phyloP scores from a whole-genome alignment of 2,797 vertebrate species.

The Hozukius guyotensis region DNA sequence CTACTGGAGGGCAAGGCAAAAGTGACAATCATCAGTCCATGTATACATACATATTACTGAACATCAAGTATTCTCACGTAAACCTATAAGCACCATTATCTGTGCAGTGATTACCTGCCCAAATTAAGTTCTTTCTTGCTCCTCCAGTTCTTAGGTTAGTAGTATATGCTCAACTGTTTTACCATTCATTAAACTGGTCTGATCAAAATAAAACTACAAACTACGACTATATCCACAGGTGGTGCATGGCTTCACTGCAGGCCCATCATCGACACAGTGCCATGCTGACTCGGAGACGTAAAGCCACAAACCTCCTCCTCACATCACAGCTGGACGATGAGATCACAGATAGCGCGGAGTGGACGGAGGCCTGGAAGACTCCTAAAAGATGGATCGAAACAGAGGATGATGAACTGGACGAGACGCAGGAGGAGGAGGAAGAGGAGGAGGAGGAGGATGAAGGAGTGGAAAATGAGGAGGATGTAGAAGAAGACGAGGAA shows the following conservation, averaged over 20 bases:
- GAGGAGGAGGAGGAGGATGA: not conserved
- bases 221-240: constrained; percentile 33
- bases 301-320: constrained; percentile 11
- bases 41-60: too few relatives aligned
- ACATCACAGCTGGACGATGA: constrained; percentile 26
- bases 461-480: not conserved
- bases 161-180: too few relatives aligned
- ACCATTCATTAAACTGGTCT: too few relatives aligned
- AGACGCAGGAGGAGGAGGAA: not conserved
- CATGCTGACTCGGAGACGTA: constrained; percentile 33
- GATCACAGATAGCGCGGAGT: constrained; percentile 7
- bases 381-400: constrained; percentile 25
- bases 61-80: too few relatives aligned
- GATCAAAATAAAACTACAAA: not conserved
- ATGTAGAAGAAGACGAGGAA: not conserved
- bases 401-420: not conserved
- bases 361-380: constrained; percentile 55
- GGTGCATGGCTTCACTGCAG: constrained; percentile 48
- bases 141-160: too few relatives aligned
- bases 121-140: too few relatives aligned
- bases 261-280: constrained; percentile 50
- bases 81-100: too few relatives aligned
- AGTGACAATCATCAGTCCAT: too few relatives aligned
- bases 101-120: too few relatives aligned
- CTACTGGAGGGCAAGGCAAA: too few relatives aligned